These are phyloP conservation scores for Leptocoma aspasia DNA, from an alignment of 2,113 vertebrate species.

Conservation along the genomic window DNA sequence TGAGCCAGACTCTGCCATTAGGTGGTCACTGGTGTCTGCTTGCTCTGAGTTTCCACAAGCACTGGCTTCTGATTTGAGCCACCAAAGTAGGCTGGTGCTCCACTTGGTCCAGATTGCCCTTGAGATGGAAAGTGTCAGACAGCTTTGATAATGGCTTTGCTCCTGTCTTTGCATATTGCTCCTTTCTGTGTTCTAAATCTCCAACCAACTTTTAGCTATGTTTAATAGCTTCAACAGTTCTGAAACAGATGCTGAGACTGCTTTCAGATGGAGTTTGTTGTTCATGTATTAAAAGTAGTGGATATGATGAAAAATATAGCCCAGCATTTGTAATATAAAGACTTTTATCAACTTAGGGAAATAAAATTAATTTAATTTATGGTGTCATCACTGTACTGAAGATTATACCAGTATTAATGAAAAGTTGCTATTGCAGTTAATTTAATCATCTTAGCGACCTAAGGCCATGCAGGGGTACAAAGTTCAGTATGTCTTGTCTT, in stretches of 20 bases:
- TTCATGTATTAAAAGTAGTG: background rate
- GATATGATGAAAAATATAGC: background rate
- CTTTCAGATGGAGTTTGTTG: background rate
- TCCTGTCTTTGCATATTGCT: background rate
- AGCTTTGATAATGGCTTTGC: background rate
- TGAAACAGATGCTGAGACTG: background rate
- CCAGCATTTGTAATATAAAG: background rate
- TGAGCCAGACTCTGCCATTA: rapidly evolving
- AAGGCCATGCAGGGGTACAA: background rate
- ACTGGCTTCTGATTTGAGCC: background rate
- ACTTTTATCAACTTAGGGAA: background rate
- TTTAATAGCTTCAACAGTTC: background rate
- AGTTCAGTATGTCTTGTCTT: background rate
- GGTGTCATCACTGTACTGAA: background rate
- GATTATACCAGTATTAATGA: background rate
- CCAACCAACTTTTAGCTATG: background rate
- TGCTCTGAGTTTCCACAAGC: background rate
- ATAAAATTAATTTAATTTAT: background rate
- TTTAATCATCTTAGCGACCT: background rate
- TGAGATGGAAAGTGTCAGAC: background rate
- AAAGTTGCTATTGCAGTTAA: background rate
- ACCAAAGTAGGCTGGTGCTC: background rate
- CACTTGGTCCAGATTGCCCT: background rate
- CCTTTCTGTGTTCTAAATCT: background rate
- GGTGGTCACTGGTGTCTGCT: background rate